phyloP scores from a whole-genome alignment of 2,113 vertebrate species.

The Megaptera novaeangliae region DNA sequence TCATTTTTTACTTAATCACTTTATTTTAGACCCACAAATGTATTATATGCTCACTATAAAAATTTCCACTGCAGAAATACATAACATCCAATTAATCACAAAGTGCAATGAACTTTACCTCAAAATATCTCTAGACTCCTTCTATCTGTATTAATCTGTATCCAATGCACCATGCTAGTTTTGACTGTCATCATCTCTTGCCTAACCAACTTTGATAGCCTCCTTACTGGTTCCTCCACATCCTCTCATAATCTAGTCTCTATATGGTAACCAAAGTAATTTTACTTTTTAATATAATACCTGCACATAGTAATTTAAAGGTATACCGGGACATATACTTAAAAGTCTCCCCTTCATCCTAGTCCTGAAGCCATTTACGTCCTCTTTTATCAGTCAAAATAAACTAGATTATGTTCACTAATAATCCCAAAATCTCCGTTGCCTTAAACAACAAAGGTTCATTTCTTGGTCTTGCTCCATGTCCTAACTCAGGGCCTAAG shows the following conservation, averaged over 20 bases:
- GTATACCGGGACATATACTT: neutral
- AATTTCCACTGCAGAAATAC: conserved; percentile 6
- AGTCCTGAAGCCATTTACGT: neutral
- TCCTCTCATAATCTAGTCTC: neutral
- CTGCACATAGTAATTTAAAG: neutral
- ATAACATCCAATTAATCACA: neutral
- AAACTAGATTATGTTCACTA: neutral
- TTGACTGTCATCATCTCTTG: neutral
- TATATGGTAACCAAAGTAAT: neutral
- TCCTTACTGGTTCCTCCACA: neutral
- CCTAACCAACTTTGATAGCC: neutral
- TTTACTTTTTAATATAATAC: conserved; percentile 17
- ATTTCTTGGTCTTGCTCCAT: neutral
- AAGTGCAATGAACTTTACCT: neutral
- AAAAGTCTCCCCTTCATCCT: neutral
- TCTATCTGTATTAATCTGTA: neutral
- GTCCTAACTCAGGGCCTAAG: neutral
- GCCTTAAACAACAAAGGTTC: neutral
- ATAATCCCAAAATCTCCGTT: neutral
- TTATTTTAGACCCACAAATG: neutral
- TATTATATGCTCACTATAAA: neutral
- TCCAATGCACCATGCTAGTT: neutral
- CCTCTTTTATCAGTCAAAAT: neutral
- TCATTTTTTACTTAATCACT: neutral
- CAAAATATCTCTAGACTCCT: neutral